Conservation (phyloP, 2,797 vertebrate species). For the Sternarchorhynchus goeldii region DNA sequence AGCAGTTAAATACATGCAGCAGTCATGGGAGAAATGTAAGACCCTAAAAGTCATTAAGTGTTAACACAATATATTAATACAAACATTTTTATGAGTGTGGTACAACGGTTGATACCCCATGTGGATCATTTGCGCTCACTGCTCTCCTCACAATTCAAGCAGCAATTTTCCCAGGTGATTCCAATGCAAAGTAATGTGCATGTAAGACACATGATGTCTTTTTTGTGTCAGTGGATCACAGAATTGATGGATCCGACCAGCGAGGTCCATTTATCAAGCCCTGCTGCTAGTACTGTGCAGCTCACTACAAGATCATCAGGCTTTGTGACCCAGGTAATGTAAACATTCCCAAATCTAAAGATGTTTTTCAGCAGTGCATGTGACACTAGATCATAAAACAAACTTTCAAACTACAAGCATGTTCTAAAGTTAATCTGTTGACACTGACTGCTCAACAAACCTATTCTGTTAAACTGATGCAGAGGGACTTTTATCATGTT, state of each 20-base stretch:
- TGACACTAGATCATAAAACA: too few species aligned
- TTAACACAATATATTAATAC: neutral
- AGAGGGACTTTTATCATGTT: neutral
- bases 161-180: neutral
- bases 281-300: neutral
- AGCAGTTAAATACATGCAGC: slow-evolving; percentile 32
- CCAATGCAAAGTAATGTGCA: neutral
- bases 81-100: slow-evolving; percentile 16
- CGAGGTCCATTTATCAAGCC: slow-evolving; percentile 12
- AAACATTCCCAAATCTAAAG: neutral
- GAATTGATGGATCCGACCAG: slow-evolving; percentile 29
- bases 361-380: too few species aligned
- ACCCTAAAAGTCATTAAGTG: slow-evolving; percentile 27
- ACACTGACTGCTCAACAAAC: neutral
- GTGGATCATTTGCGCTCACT: neutral
- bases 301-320: neutral
- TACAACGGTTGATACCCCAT: neutral
- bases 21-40: slow-evolving; percentile 29
- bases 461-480: neutral
- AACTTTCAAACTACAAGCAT: too few species aligned
- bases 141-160: neutral
- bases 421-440: neutral
- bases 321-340: neutral
- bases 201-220: slow-evolving; percentile 21
- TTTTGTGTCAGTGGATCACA: neutral